Percentiles rank a stretch among this genome's conserved stretches.
Conservation (phyloP, 2,797 vertebrate species). For the Myotis planiceps region DNA sequence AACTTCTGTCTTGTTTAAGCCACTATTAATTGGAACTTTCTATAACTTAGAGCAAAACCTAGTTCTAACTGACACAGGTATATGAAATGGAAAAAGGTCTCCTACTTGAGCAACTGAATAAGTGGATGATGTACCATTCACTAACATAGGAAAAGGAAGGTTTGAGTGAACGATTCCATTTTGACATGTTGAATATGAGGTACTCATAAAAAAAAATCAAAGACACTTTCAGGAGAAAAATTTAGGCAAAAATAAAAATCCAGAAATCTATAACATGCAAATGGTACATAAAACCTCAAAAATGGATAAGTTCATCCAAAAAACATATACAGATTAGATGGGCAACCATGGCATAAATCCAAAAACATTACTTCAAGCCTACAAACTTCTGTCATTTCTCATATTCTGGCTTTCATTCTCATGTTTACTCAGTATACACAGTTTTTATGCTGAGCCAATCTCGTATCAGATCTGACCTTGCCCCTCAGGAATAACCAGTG, state of each 20-base stretch:
- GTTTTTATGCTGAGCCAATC: background rate
- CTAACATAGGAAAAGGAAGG: background rate
- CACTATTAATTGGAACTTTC: background rate
- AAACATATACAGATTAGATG: background rate
- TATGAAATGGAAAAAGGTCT: background rate
- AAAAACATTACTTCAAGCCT: background rate
- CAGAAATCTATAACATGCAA: background rate
- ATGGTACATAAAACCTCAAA: background rate
- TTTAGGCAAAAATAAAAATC: slow-evolving; percentile 11
- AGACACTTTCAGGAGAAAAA: background rate
- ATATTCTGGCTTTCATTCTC: background rate
- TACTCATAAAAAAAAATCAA: background rate
- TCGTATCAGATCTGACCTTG: slow-evolving; percentile 47
- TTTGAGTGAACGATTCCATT: background rate
- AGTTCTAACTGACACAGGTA: background rate
- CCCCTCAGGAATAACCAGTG: slow-evolving; percentile 63
- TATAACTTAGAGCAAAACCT: background rate
- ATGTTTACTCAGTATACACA: background rate
- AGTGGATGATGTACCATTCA: background rate
- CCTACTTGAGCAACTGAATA: background rate
- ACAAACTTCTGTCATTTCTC: slow-evolving; percentile 12
- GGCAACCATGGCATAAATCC: background rate
- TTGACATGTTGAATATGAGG: background rate
- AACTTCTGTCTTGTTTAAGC: background rate
- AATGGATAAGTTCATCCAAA: background rate